Evolutionary conservation across 2,888 invertebrate genomes (phyloP).

Genomic region (Microplitis manilae): DNA sequence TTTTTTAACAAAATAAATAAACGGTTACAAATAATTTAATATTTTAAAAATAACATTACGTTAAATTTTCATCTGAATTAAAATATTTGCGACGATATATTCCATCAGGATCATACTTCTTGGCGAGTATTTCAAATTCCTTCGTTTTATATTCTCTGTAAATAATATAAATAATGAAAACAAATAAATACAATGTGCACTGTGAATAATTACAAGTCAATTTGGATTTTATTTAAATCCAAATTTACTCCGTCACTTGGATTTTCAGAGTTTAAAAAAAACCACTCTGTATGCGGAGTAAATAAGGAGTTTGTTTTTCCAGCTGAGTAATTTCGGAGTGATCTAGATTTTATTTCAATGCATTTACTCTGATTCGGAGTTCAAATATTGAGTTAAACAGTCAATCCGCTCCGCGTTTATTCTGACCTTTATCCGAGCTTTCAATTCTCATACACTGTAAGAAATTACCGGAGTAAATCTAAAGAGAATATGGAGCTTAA

Average conservation of each 20-base stretch:
- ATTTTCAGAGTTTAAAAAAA: too few species aligned
- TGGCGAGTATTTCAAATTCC: slow-evolving; percentile 56
- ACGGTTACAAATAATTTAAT: background rate
- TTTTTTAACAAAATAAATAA: background rate
- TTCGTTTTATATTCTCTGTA: slow-evolving; percentile 52
- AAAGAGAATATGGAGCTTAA: too few species aligned
- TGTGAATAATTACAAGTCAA: background rate
- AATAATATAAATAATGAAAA: slow-evolving; percentile 41
- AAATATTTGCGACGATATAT: slow-evolving; percentile 56
- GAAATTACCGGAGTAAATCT: too few species aligned
- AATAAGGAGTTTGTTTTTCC: too few species aligned
- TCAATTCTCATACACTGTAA: too few species aligned
- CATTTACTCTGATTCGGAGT: too few species aligned
- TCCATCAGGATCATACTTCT: slow-evolving; percentile 56
- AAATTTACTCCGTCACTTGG: background rate
- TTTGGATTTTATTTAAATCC: too few species aligned
- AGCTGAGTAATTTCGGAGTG: too few species aligned
- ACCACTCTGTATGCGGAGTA: too few species aligned
- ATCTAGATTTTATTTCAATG: background rate
- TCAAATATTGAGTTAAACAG: too few species aligned
- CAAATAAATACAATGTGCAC: background rate
- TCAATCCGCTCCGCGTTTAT: too few species aligned
- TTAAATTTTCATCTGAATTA: slow-evolving; percentile 50
- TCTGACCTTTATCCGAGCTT: too few species aligned
- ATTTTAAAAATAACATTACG: background rate